Evolutionary conservation across 1,140 invertebrate species (phyloP).

Genomic region (Bombus picipes): DNA sequence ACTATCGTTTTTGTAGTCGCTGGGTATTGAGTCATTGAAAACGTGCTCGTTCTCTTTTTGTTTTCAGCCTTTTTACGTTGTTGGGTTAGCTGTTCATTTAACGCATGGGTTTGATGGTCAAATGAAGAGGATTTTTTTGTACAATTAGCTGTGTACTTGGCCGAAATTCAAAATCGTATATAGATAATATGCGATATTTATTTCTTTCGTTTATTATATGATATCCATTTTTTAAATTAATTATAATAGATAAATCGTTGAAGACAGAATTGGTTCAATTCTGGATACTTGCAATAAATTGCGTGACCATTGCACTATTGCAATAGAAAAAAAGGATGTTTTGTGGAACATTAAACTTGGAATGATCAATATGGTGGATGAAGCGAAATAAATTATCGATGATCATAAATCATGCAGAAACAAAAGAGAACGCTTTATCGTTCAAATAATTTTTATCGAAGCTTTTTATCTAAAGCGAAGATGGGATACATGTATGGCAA

Average conservation of each 20-base stretch:
- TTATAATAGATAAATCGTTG: too few relatives aligned
- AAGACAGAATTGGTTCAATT: too few relatives aligned
- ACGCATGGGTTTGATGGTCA: neutral
- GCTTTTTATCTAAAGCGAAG: neutral
- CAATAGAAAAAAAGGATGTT: neutral
- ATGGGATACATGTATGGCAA: neutral
- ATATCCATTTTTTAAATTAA: too few relatives aligned
- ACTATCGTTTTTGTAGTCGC: slow-evolving; percentile 8
- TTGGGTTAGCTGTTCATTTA: neutral
- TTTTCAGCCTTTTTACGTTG: neutral
- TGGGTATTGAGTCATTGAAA: neutral
- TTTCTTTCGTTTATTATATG: neutral
- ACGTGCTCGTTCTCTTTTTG: neutral
- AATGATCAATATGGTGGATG: neutral
- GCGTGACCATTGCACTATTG: too few relatives aligned
- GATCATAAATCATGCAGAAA: neutral
- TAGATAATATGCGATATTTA: neutral
- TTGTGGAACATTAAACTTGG: neutral
- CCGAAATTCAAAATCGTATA: neutral
- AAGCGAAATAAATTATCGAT: neutral
- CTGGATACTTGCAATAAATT: too few relatives aligned
- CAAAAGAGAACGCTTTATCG: neutral
- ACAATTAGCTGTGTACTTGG: neutral
- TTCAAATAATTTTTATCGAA: neutral
- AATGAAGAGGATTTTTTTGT: neutral